Conservation (phyloP, 2,888 invertebrate genomes). For the Sacculina carcini region DNA sequence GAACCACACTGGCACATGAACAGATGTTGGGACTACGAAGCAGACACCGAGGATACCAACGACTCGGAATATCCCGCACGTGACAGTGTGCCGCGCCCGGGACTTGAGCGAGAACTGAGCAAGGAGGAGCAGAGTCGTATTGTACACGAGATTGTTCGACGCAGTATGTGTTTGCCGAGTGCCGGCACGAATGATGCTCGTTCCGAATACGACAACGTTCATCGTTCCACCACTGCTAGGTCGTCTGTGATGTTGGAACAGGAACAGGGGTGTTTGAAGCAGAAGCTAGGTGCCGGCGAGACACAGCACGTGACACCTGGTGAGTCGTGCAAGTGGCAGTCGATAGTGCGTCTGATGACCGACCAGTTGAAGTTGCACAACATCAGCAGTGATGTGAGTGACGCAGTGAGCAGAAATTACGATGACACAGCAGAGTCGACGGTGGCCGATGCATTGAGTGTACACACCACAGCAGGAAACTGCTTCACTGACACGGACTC, state of each 20-base stretch:
- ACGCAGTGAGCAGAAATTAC: slow-evolving; percentile 10
- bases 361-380: slow-evolving; percentile 2
- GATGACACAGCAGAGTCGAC: slow-evolving; percentile 8
- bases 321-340: slow-evolving; percentile 10
- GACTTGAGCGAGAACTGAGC: slow-evolving; percentile 21
- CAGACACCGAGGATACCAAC: slow-evolving; percentile 20
- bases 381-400: background rate
- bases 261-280: no score
- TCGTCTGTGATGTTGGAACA: no score
- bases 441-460: slow-evolving; percentile 8
- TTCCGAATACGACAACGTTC: slow-evolving; percentile 22
- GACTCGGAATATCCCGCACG: slow-evolving; percentile 22
- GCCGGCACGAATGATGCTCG: slow-evolving; percentile 17
- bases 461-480: no score
- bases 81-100: slow-evolving; percentile 21
- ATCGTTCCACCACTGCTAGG: background rate
- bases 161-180: slow-evolving; percentile 22
- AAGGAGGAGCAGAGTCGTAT: slow-evolving; percentile 17
- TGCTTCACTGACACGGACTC: slow-evolving; percentile 17
- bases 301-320: background rate
- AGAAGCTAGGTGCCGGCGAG: no score
- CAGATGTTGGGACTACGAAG: slow-evolving; percentile 24
- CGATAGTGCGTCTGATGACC: slow-evolving; percentile 17
- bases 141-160: slow-evolving; percentile 22
- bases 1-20: slow-evolving; percentile 78